Percentiles rank a stretch among this genome's conserved stretches.
phyloP scores from a whole-genome alignment of 2,888 invertebrate species.

The Rotaria magnacalcarata region DNA sequence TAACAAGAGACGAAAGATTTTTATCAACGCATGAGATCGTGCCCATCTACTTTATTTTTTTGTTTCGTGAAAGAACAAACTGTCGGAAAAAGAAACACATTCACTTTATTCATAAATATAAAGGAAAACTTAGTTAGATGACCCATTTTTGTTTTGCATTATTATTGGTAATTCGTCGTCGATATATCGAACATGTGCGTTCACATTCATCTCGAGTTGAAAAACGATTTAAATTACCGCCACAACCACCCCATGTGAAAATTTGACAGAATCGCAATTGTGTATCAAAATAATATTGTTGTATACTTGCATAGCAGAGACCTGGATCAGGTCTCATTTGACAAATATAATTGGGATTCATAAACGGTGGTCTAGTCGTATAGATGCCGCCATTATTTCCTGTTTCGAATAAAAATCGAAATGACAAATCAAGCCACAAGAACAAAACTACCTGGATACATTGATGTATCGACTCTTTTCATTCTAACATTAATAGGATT shows the following conservation, averaged over 20 bases:
- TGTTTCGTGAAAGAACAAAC: too few species aligned
- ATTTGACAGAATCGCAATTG: neutral
- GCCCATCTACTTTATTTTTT: too few species aligned
- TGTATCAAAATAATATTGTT: slow-evolving; percentile 8
- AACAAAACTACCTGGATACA: neutral
- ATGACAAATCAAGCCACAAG: neutral
- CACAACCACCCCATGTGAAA: slow-evolving; percentile 5
- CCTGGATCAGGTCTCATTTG: slow-evolving; percentile 10
- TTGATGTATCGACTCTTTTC: neutral
- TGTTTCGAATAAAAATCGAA: neutral
- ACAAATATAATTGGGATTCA: neutral
- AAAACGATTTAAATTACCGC: slow-evolving; percentile 26
- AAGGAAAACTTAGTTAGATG: neutral
- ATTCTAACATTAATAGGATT: neutral
- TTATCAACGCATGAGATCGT: too few species aligned
- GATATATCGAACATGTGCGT: neutral
- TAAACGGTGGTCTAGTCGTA: neutral
- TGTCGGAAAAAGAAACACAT: too few species aligned
- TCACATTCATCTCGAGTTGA: neutral
- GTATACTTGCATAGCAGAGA: neutral
- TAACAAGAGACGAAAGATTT: too few species aligned
- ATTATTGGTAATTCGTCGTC: neutral
- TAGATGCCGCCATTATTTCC: neutral
- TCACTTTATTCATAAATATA: too few species aligned
- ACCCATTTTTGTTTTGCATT: neutral